Conservation (phyloP, 2,888 invertebrate genomes). For the Rotaria magnacalcarata region DNA sequence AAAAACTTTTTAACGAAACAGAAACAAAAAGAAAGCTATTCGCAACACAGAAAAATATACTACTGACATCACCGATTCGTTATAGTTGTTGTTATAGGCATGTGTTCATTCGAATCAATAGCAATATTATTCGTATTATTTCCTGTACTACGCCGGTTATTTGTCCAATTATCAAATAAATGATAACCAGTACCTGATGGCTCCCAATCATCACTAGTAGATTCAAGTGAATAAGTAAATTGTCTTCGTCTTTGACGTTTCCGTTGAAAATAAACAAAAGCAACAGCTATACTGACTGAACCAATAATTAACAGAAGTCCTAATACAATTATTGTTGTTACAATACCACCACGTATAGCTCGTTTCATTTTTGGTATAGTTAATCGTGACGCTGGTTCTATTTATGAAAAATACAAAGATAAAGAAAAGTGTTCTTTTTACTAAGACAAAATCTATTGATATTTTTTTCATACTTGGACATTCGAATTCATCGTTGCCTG, state of each 20-base stretch:
- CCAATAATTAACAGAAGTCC: not conserved
- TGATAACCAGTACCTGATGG: conserved; percentile 18
- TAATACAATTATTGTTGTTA: not conserved
- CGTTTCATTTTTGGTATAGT: not conserved
- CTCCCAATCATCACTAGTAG: conserved; percentile 7
- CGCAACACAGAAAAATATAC: not conserved
- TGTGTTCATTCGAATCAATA: conserved; percentile 8
- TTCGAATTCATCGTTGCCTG: not conserved
- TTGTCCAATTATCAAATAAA: conserved; percentile 18
- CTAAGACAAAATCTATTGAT: too few relatives aligned
- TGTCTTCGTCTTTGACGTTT: conserved; percentile 26
- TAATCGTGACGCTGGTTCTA: not conserved
- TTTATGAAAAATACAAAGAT: not conserved
- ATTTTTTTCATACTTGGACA: not conserved
- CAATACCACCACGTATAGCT: not conserved
- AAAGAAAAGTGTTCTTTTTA: too few relatives aligned
- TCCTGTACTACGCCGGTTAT: not conserved
- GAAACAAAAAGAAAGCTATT: not conserved
- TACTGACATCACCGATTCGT: not conserved
- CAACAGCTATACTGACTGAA: conserved; percentile 3
- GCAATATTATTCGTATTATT: not conserved
- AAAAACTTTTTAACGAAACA: not conserved
- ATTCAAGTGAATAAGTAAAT: conserved; percentile 16
- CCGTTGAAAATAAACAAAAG: not conserved
- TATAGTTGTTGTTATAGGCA: conserved; percentile 13